phyloP scores from a whole-genome alignment of 2,797 vertebrate species.

The Chrosomus eos region DNA sequence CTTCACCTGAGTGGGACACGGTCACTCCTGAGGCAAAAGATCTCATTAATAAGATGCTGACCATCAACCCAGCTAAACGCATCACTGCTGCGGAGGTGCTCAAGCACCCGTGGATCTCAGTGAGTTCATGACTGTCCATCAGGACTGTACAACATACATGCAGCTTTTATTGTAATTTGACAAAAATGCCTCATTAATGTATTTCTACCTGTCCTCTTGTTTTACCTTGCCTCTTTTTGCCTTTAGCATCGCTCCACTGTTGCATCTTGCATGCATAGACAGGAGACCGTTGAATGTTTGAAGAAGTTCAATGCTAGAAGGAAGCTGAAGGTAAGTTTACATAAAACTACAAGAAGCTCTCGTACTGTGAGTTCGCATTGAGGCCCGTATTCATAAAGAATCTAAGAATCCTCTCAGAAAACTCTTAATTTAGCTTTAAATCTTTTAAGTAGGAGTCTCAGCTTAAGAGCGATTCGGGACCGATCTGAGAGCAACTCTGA shows the following conservation, averaged over 20 bases:
- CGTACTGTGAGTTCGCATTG: neutral
- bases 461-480: too few species aligned
- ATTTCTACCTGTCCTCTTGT: neutral
- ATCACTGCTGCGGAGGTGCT: conserved; percentile 93
- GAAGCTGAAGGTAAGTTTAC: conserved; percentile 86
- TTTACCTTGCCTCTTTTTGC: neutral
- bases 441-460: too few species aligned
- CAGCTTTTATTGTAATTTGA: neutral
- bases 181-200: neutral
- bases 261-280: conserved; percentile 98
- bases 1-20: conserved; percentile 97
- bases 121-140: conserved; percentile 58
- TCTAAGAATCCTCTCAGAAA: too few species aligned
- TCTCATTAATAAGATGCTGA: conserved; percentile 98
- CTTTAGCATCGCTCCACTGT: conserved; percentile 95
- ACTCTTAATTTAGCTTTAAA: too few species aligned
- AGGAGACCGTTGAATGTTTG: conserved; percentile 97
- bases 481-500: too few species aligned
- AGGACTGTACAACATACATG: neutral
- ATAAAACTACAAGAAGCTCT: neutral
- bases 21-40: conserved; percentile 98
- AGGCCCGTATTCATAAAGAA: too few species aligned
- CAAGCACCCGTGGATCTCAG: conserved; percentile 96
- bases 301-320: conserved; percentile 98
- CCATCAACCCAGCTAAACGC: conserved; percentile 94